phyloP scores from a whole-genome alignment of 2,797 vertebrate genomes.

The Enteromius viviparus region DNA sequence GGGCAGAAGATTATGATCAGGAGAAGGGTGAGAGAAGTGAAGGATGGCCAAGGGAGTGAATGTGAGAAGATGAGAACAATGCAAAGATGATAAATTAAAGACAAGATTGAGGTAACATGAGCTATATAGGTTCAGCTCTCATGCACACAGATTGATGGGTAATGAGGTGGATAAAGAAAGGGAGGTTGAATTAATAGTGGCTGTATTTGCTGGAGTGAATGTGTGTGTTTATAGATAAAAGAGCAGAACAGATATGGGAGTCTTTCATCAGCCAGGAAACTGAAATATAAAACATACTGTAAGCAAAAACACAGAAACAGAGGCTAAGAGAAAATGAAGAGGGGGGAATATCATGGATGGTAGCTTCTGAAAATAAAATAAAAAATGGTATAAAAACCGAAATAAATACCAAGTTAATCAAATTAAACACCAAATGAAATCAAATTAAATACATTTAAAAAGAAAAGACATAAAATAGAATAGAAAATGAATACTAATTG shows the following conservation, averaged over 20 bases:
- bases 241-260: constrained; percentile 7
- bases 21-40: constrained; percentile 9
- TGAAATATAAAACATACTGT: constrained; percentile 11
- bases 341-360: background rate
- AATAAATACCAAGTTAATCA: no score
- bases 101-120: background rate
- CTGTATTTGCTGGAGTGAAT: background rate
- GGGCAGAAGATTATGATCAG: constrained; percentile 22
- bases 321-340: constrained; percentile 11
- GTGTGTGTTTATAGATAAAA: constrained; percentile 23
- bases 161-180: constrained; percentile 1
- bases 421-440: no score
- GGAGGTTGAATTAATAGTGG: constrained; percentile 13
- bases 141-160: constrained; percentile 20
- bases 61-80: constrained; percentile 37
- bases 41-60: background rate
- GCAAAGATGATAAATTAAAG: constrained; percentile 39
- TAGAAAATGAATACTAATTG: background rate
- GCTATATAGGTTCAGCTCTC: constrained; percentile 2
- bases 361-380: background rate
- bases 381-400: background rate
- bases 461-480: background rate
- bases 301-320: background rate
- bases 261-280: constrained; percentile 10
- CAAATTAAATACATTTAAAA: background rate